Percentiles rank a stretch among this genome's conserved stretches.
Conservation (phyloP, 2,797 vertebrate species). For the Myiothlypis coronata region DNA sequence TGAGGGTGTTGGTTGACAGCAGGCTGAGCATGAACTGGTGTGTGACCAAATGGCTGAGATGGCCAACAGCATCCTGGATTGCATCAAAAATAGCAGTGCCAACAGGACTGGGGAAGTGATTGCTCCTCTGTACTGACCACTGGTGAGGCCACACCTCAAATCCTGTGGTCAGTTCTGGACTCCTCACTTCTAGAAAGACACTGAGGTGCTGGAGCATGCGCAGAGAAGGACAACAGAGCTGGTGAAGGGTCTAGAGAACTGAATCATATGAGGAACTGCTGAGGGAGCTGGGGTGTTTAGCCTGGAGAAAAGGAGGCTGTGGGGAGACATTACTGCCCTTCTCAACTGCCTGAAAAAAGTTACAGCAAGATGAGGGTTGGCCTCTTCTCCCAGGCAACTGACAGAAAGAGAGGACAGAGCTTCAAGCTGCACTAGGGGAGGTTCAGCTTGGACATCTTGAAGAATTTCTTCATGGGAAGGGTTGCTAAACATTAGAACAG, state of each 20-base stretch:
- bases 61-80: not conserved
- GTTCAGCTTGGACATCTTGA: not conserved
- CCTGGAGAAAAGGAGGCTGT: not conserved
- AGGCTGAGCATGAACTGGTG: not conserved
- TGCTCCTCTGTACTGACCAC: not conserved
- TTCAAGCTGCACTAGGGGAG: not conserved
- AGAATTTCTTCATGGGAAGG: not conserved
- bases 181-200: not conserved
- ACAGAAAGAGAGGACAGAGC: not conserved
- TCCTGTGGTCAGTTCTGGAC: not conserved
- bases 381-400: not conserved
- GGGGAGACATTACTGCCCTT: not conserved
- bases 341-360: not conserved
- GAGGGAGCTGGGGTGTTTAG: not conserved
- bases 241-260: not conserved
- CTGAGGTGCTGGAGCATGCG: accelerated
- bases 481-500: not conserved
- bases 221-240: not conserved
- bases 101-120: not conserved
- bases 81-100: not conserved
- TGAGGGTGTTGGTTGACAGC: not conserved
- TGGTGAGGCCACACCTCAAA: not conserved
- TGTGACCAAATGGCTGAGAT: not conserved
- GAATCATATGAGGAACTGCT: not conserved
- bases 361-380: accelerated